Conservation (phyloP, 2,797 vertebrate species). For the Amphiprion clarkii region DNA sequence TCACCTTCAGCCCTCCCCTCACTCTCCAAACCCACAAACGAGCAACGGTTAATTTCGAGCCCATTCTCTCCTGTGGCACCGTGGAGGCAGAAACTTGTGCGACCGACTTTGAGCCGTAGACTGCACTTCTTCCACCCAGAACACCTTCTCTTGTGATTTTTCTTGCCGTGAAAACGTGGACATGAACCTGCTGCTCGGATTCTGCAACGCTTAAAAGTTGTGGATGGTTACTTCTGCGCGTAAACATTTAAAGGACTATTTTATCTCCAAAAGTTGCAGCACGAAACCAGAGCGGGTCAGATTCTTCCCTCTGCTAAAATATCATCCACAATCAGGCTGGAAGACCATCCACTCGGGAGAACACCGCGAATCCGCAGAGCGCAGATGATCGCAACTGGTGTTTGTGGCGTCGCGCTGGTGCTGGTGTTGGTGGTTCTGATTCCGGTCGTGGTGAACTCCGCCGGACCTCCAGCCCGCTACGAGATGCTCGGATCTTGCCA, state of each 20-base stretch:
- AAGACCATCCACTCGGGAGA: constrained; percentile 92
- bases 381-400: constrained; percentile 96
- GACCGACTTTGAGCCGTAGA: constrained; percentile 31
- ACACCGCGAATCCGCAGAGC: constrained; percentile 91
- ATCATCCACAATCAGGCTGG: constrained; percentile 93
- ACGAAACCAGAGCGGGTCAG: constrained; percentile 19
- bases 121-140: constrained; percentile 4
- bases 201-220: constrained; percentile 70
- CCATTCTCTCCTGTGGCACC: constrained; percentile 72
- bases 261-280: constrained; percentile 48
- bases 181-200: constrained; percentile 56
- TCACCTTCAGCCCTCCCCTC: constrained; percentile 74
- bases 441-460: constrained; percentile 97
- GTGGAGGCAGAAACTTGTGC: constrained; percentile 63
- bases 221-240: constrained; percentile 72
- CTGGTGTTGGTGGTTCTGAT: constrained; percentile 96
- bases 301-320: constrained; percentile 79
- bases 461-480: constrained; percentile 92
- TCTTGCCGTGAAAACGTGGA: constrained; percentile 20
- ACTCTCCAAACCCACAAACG: constrained; percentile 61
- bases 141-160: constrained; percentile 12
- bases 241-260: constrained; percentile 52
- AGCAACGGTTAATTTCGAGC: constrained; percentile 61
- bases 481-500: constrained; percentile 98
- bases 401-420: constrained; percentile 96